A percentile compares a stretch with the other conserved stretches of the same genome.
Evolutionary conservation across 2,888 invertebrate species (phyloP).

Genomic region (Morpho helenor): DNA sequence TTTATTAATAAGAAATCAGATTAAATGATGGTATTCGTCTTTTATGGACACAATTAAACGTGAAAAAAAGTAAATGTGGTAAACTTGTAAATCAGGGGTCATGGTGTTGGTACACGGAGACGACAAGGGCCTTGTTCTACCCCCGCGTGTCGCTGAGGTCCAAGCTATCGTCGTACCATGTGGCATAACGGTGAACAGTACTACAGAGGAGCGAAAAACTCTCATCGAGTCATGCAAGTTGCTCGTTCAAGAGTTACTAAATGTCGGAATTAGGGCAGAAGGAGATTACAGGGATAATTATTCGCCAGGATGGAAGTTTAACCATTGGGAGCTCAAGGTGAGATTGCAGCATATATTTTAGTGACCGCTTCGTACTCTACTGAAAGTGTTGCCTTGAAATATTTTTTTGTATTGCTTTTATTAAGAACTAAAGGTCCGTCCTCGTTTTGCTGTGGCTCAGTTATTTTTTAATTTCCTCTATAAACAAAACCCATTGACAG

Average conservation of each 20-base stretch:
- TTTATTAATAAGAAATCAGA: too few relatives aligned
- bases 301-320: conserved; percentile 99
- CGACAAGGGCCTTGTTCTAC: conserved; percentile 96
- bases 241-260: conserved; percentile 81
- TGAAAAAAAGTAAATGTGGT: too few relatives aligned
- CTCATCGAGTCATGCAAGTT: conserved; percentile 85
- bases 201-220: conserved; percentile 83
- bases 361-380: too few relatives aligned
- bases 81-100: conserved; percentile 75
- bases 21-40: too few relatives aligned
- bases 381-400: too few relatives aligned
- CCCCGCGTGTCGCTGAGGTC: conserved; percentile 92
- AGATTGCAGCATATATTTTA: neutral
- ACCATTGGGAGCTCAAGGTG: conserved; percentile 97
- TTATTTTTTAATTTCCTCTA: too few relatives aligned
- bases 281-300: conserved; percentile 96
- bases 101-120: conserved; percentile 97
- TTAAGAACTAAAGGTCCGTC: too few relatives aligned
- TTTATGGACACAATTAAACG: too few relatives aligned
- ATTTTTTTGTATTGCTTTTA: neutral
- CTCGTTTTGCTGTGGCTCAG: too few relatives aligned
- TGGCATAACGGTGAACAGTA: conserved; percentile 92
- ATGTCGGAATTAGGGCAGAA: conserved; percentile 85
- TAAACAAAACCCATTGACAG: too few relatives aligned
- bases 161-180: conserved; percentile 97